phyloP scores from a whole-genome alignment of 1,140 invertebrate genomes.

The Monochamus saltuarius region DNA sequence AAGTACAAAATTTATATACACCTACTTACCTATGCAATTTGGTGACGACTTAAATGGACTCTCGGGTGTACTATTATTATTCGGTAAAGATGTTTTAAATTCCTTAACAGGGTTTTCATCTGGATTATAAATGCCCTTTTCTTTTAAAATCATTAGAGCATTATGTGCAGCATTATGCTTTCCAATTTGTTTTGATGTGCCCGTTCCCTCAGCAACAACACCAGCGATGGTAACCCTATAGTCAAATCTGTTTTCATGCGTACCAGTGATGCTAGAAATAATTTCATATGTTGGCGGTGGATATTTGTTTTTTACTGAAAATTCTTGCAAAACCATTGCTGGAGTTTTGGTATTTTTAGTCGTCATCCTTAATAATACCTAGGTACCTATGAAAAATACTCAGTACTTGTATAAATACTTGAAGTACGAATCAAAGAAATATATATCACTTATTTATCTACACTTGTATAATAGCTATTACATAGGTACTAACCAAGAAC shows the following conservation, averaged over 20 bases:
- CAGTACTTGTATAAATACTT: too few relatives aligned
- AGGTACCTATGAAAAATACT: too few relatives aligned
- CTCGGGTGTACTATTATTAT: slow-evolving; percentile 49
- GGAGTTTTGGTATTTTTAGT: slow-evolving; percentile 60
- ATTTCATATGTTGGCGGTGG: slow-evolving; percentile 65
- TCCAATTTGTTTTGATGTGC: slow-evolving; percentile 43
- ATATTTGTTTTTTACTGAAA: slow-evolving; percentile 61
- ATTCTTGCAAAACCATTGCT: slow-evolving; percentile 72
- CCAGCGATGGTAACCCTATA: slow-evolving; percentile 58
- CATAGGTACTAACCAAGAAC: too few relatives aligned
- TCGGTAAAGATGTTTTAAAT: slow-evolving; percentile 23
- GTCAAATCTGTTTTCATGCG: slow-evolving; percentile 71
- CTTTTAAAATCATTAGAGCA: slow-evolving; percentile 34
- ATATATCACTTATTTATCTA: too few relatives aligned
- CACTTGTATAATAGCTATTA: too few relatives aligned
- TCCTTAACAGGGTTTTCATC: slow-evolving; percentile 24
- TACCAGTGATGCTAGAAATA: slow-evolving; percentile 60
- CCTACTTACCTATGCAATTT: slow-evolving; percentile 35
- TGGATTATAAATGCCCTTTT: slow-evolving; percentile 33
- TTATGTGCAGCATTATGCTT: slow-evolving; percentile 44
- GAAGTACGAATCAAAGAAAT: too few relatives aligned
- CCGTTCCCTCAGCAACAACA: slow-evolving; percentile 53
- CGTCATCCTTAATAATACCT: slow-evolving; percentile 12
- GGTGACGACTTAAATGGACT: slow-evolving; percentile 68
- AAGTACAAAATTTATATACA: neutral